Conservation (phyloP, 2,888 invertebrate species). For the Cremastobaeus sp. region DNA sequence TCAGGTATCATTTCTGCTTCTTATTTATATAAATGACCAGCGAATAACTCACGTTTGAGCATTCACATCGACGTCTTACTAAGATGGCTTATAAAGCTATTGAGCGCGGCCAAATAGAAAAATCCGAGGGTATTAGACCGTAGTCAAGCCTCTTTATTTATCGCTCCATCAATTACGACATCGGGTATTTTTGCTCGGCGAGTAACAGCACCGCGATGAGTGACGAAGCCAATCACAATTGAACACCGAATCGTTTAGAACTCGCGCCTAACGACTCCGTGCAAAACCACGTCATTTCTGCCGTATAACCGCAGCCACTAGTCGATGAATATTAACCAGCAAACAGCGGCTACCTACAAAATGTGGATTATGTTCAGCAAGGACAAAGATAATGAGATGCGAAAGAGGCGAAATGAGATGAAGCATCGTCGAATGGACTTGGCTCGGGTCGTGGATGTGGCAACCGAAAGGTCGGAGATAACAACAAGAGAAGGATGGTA, state of each 20-base stretch:
- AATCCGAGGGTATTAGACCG: conserved; percentile 3
- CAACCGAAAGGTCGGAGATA: conserved; percentile 63
- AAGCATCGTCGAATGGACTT: conserved; percentile 10
- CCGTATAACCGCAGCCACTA: conserved; percentile 68
- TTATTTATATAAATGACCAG: conserved; percentile 79
- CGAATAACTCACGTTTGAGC: conserved; percentile 71
- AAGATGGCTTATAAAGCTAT: conserved; percentile 58
- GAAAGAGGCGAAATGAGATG: conserved; percentile 10
- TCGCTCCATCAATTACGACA: conserved; percentile 7
- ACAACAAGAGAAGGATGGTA: conserved; percentile 68
- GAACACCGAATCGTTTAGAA: conserved; percentile 72
- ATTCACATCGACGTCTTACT: conserved; percentile 50
- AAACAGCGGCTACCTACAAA: conserved; percentile 69
- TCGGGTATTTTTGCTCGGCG: conserved; percentile 6
- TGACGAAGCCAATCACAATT: too few species aligned
- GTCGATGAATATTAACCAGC: conserved; percentile 77
- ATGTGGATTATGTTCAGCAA: conserved; percentile 58
- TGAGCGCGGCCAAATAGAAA: conserved; percentile 21
- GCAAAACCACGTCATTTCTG: conserved; percentile 56
- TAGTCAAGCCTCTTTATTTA: conserved; percentile 14
- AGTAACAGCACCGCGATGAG: too few species aligned
- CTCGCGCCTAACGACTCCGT: conserved; percentile 56
- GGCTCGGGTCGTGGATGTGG: conserved; percentile 34
- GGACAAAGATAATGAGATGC: conserved; percentile 37
- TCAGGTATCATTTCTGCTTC: conserved; percentile 77